These are phyloP conservation scores for Napeogenes sylphis DNA, from an alignment of 2,888 invertebrate genomes.

Conservation along the genomic window DNA sequence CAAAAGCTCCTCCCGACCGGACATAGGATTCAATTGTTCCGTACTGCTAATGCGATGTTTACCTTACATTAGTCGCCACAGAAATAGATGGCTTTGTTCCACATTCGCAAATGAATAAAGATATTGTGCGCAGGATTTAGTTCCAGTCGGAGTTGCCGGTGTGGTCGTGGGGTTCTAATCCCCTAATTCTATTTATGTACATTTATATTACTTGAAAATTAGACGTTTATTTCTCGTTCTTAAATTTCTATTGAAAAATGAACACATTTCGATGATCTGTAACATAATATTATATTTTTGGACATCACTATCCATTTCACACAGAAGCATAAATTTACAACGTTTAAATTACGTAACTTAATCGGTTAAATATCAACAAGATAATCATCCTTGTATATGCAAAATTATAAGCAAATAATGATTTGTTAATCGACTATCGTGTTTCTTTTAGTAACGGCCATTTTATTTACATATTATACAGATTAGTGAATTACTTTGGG, in stretches of 20 bases:
- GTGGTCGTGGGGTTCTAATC: slow-evolving; percentile 47
- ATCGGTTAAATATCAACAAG: no score
- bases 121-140: slow-evolving; percentile 45
- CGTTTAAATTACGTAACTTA: no score
- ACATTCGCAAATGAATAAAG: slow-evolving; percentile 45
- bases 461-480: not conserved
- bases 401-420: no score
- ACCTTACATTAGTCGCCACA: slow-evolving; percentile 59
- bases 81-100: slow-evolving; percentile 57
- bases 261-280: no score
- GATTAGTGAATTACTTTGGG: slow-evolving; percentile 22
- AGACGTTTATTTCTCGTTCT: not conserved
- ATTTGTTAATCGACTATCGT: no score
- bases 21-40: slow-evolving; percentile 59
- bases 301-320: no score
- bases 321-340: no score
- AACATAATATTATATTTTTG: no score
- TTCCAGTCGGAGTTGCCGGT: slow-evolving; percentile 21
- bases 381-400: no score
- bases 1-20: slow-evolving; percentile 48
- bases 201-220: not conserved
- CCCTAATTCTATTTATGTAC: slow-evolving; percentile 43
- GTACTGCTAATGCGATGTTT: slow-evolving; percentile 64
- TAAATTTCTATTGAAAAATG: not conserved
- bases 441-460: not conserved